Evolutionary conservation across 2,113 vertebrate species (phyloP).

Genomic region (Psittacula cyanocephala): DNA sequence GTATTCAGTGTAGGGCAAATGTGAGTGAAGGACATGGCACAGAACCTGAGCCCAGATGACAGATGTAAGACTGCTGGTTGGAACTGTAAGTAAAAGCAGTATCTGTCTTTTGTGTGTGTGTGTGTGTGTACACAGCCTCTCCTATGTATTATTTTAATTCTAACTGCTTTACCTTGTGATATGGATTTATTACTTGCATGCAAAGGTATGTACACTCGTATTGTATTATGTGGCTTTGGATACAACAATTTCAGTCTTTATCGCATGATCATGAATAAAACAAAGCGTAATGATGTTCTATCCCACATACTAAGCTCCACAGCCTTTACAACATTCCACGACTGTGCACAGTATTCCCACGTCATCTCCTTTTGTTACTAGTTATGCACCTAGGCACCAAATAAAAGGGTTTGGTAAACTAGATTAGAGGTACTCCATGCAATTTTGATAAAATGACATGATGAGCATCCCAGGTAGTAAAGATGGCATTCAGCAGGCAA

Average conservation of each 20-base stretch:
- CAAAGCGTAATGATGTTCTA: not conserved
- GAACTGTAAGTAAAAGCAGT: not conserved
- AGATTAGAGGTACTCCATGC: not conserved
- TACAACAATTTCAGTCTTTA: not conserved
- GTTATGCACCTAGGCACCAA: not conserved
- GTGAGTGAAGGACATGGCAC: not conserved
- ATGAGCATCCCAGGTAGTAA: not conserved
- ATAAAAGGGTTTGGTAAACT: not conserved
- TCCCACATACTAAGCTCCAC: too few relatives aligned
- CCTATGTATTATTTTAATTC: not conserved
- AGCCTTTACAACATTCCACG: not conserved
- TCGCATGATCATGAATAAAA: not conserved
- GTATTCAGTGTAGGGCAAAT: not conserved
- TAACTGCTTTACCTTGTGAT: not conserved
- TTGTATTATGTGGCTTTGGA: not conserved
- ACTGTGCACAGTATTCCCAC: not conserved
- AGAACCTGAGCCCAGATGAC: not conserved
- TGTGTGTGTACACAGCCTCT: fast-evolving
- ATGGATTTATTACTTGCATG: not conserved
- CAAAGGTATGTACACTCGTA: not conserved
- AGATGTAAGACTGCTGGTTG: not conserved
- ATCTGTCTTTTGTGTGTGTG: not conserved
- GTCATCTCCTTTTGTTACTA: not conserved
- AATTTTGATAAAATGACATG: not conserved
- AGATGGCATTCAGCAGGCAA: not conserved